Evolutionary conservation across 1,140 invertebrate species (phyloP).

Genomic region (Drusus annulatus): DNA sequence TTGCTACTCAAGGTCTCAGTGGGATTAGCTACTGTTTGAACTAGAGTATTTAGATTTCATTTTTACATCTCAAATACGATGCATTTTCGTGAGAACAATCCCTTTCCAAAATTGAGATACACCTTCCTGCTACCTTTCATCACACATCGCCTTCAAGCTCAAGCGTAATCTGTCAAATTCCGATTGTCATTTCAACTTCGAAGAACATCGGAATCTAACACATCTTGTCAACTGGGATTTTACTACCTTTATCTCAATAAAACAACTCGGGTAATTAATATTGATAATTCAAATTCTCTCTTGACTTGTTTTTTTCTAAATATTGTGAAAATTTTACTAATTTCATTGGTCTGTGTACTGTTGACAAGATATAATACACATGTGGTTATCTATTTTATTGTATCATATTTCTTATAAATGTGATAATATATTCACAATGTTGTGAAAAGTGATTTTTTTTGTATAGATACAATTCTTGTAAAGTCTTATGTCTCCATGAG

Average conservation of each 20-base stretch:
- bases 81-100: background rate
- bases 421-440: background rate
- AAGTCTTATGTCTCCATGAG: too few relatives aligned
- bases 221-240: constrained; percentile 5
- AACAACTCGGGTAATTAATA: background rate
- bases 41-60: constrained; percentile 1
- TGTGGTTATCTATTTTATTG: constrained; percentile 22
- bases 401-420: constrained; percentile 10
- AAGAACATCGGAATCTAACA: constrained; percentile 1
- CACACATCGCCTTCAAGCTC: background rate
- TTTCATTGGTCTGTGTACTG: background rate
- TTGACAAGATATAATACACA: constrained; percentile 1
- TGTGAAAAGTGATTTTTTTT: too few relatives aligned
- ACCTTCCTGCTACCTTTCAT: background rate
- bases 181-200: constrained; percentile 8
- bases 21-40: constrained; percentile 37
- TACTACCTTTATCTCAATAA: background rate
- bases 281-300: background rate
- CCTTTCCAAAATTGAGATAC: background rate
- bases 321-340: background rate
- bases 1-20: constrained; percentile 49
- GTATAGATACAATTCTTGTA: too few relatives aligned
- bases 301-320: background rate
- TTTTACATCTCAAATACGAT: constrained; percentile 3
- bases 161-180: constrained; percentile 35